These are phyloP conservation scores for Gandaritis pyraliata DNA, from an alignment of 2,888 invertebrate species.

Conservation along the genomic window DNA sequence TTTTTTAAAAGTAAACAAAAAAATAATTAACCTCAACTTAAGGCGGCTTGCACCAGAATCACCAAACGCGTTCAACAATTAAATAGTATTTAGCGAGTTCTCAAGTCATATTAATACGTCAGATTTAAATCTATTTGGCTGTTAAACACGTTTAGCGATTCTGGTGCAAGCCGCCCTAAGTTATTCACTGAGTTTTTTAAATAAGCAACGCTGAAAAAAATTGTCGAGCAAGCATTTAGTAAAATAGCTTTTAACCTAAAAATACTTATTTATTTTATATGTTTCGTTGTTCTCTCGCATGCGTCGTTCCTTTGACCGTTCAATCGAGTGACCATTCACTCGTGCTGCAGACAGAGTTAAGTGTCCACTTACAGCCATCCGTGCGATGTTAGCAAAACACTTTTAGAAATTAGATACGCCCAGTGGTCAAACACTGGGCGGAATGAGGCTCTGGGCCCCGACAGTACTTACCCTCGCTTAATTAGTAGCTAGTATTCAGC, in stretches of 20 bases:
- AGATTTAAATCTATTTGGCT: no score
- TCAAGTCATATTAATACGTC: no score
- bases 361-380: constrained; percentile 36
- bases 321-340: constrained; percentile 42
- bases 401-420: constrained; percentile 33
- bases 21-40: no score
- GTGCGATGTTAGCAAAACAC: constrained; percentile 36
- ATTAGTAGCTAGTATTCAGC: neutral
- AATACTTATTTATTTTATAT: constrained; percentile 16
- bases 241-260: constrained; percentile 3
- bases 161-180: no score
- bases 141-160: no score
- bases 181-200: no score
- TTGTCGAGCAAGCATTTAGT: neutral
- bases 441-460: constrained; percentile 6
- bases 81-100: no score
- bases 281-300: constrained; percentile 37
- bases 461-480: no score
- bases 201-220: no score
- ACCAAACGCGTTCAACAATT: no score
- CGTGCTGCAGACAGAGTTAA: constrained; percentile 37
- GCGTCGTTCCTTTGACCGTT: constrained; percentile 47
- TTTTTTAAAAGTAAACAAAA: no score
- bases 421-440: constrained; percentile 27
- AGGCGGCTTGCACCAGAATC: no score